These are phyloP conservation scores for Buathra laborator DNA, from an alignment of 2,888 invertebrate species.

Conservation along the genomic window DNA sequence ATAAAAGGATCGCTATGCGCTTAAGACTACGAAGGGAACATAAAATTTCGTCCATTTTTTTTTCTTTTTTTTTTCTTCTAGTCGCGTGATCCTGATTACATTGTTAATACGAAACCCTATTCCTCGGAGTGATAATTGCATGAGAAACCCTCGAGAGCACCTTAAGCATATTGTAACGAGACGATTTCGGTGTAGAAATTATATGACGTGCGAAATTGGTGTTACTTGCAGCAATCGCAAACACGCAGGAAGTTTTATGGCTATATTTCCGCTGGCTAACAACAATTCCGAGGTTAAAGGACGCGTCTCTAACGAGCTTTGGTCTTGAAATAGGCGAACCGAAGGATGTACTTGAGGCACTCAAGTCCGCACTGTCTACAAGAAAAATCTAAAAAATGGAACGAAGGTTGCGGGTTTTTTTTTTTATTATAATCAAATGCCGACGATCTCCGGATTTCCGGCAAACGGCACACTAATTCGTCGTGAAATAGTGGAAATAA, in stretches of 20 bases:
- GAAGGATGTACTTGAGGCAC: background rate
- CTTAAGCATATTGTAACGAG: constrained; percentile 9
- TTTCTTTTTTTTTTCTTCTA: background rate
- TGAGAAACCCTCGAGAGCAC: constrained; percentile 7
- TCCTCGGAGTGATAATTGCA: constrained; percentile 27
- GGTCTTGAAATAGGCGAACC: background rate
- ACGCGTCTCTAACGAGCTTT: constrained; percentile 2
- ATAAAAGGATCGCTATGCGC: constrained; percentile 29
- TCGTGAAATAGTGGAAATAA: too few relatives aligned
- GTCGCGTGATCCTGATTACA: constrained; percentile 4
- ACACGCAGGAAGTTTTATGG: constrained; percentile 39
- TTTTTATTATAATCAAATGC: background rate
- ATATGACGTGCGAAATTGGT: constrained; percentile 28
- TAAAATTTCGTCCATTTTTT: background rate
- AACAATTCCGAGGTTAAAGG: background rate
- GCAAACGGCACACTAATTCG: too few relatives aligned
- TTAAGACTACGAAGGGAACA: background rate
- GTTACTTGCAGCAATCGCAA: constrained; percentile 1
- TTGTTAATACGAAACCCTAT: background rate
- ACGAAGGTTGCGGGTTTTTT: background rate
- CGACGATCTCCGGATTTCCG: too few relatives aligned
- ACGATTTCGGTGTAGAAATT: constrained; percentile 12
- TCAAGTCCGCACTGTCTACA: background rate
- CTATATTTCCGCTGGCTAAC: constrained; percentile 29
- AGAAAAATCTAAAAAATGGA: background rate